Evolutionary conservation across 2,113 vertebrate genomes (phyloP).

Genomic region (Microcebus lehilahytsara): DNA sequence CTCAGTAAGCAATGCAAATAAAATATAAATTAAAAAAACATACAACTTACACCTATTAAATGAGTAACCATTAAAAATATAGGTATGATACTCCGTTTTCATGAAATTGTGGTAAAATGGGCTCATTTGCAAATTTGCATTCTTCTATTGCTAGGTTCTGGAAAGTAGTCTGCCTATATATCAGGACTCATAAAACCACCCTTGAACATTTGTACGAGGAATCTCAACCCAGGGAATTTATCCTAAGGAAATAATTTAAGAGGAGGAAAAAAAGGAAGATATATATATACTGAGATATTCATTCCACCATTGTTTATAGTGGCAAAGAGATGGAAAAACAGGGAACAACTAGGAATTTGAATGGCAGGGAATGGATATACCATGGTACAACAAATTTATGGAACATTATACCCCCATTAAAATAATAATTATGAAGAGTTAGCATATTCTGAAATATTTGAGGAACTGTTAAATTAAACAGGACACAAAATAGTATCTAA

Average conservation of each 20-base stretch:
- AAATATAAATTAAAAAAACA: slow-evolving; percentile 52
- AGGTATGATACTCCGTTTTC: background rate
- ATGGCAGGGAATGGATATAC: background rate
- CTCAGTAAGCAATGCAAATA: slow-evolving; percentile 45
- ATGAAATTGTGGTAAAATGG: background rate
- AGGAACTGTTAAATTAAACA: background rate
- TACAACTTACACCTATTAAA: background rate
- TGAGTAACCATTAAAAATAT: slow-evolving; percentile 43
- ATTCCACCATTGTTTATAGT: background rate
- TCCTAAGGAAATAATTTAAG: slow-evolving; percentile 12
- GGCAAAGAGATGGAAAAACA: background rate
- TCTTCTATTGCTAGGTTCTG: background rate
- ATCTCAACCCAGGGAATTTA: slow-evolving; percentile 2
- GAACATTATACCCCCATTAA: background rate
- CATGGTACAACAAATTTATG: background rate
- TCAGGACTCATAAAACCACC: background rate
- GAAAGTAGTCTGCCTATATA: background rate
- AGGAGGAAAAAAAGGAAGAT: background rate
- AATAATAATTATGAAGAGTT: background rate
- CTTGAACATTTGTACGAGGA: background rate
- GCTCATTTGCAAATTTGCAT: background rate
- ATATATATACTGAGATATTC: background rate
- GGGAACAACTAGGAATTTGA: background rate
- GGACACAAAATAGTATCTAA: background rate
- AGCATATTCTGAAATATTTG: background rate